A percentile compares a stretch with the other conserved stretches of the same genome.
Evolutionary conservation across 2,888 invertebrate genomes (phyloP).

Genomic region (Ctena decussata): DNA sequence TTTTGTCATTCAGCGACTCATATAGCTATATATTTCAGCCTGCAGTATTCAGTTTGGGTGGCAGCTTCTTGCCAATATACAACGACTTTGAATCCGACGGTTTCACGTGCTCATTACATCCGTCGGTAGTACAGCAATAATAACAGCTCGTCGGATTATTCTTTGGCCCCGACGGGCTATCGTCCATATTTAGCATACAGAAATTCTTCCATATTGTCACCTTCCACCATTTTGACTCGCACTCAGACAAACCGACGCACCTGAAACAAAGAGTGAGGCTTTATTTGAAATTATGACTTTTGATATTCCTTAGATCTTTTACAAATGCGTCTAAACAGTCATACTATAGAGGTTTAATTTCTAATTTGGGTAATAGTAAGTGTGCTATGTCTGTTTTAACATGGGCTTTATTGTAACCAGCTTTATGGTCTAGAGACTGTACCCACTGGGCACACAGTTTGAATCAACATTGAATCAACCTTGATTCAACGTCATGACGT

Average conservation of each 20-base stretch:
- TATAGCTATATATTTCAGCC: background rate
- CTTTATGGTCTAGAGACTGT: no score
- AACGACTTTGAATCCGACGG: constrained; percentile 33
- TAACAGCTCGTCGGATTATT: constrained; percentile 64
- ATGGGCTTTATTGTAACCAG: no score
- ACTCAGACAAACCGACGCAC: constrained; percentile 63
- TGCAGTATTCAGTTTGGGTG: background rate
- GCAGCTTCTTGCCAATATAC: constrained; percentile 56
- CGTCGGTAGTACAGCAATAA: constrained; percentile 58
- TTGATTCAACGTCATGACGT: no score
- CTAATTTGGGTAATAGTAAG: no score
- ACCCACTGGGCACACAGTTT: no score
- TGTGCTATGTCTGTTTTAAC: no score
- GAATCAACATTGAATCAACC: no score
- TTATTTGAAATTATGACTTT: no score
- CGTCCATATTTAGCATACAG: constrained; percentile 69
- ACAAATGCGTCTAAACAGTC: no score
- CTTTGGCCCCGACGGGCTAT: constrained; percentile 56
- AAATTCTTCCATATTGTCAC: constrained; percentile 65
- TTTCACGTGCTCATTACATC: constrained; percentile 64
- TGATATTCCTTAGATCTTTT: no score
- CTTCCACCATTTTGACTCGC: constrained; percentile 67
- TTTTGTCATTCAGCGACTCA: no score
- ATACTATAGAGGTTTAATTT: no score
- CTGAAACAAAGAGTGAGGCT: constrained; percentile 27